Evolutionary conservation across 2,113 vertebrate genomes (phyloP).

Genomic region (Trematocara marginatum): DNA sequence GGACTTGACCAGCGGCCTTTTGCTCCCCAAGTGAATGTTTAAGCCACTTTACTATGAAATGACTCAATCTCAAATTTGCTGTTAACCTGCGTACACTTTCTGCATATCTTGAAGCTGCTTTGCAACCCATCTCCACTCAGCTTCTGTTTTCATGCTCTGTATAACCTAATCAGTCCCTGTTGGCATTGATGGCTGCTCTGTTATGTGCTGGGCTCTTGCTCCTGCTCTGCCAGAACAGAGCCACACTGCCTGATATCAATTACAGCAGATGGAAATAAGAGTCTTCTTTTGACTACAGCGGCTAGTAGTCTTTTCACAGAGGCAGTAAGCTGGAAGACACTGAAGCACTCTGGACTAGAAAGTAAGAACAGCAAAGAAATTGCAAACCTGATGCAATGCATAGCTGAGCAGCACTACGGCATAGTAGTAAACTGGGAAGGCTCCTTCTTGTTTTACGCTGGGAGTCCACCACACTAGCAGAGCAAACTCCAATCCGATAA

Average conservation of each 20-base stretch:
- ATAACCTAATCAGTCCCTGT: background rate
- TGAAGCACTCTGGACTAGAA: background rate
- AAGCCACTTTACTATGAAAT: background rate
- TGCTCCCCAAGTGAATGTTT: background rate
- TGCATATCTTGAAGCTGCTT: background rate
- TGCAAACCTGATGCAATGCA: conserved; percentile 87
- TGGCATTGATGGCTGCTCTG: background rate
- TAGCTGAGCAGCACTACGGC: conserved; percentile 85
- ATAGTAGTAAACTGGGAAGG: conserved; percentile 91
- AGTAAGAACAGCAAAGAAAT: background rate
- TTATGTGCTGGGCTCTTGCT: background rate
- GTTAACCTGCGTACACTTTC: background rate
- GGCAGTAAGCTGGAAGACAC: background rate
- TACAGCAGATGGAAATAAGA: background rate
- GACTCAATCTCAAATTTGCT: background rate
- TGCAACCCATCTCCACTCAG: background rate
- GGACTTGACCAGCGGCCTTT: background rate
- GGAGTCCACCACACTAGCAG: conserved; percentile 96
- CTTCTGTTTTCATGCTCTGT: background rate
- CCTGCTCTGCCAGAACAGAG: background rate
- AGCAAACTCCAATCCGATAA: conserved; percentile 88
- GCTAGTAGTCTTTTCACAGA: background rate
- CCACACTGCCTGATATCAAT: background rate
- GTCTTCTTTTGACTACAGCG: background rate
- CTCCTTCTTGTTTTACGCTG: conserved; percentile 81